Evolutionary conservation across 2,888 invertebrate species (phyloP).

Genomic region (Nomada hirtipes): DNA sequence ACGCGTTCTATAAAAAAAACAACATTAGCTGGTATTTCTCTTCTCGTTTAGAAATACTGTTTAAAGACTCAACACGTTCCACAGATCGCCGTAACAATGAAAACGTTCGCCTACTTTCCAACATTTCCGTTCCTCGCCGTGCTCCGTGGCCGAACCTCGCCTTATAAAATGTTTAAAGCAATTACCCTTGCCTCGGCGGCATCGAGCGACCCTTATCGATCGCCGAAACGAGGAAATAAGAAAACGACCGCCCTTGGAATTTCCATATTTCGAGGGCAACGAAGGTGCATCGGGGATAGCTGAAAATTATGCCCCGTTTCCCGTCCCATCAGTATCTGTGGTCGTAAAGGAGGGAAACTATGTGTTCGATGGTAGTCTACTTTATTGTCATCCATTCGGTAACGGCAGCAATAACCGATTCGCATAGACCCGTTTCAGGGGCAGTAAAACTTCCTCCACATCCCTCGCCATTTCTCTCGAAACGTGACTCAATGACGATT

Average conservation of each 20-base stretch:
- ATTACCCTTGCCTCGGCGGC: slow-evolving; percentile 22
- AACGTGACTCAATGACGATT: not conserved
- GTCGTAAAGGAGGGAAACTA: slow-evolving; percentile 9
- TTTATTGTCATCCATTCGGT: not conserved
- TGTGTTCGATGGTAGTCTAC: not conserved
- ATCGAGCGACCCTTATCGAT: slow-evolving; percentile 52
- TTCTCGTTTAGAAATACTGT: not conserved
- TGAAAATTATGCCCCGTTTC: slow-evolving; percentile 58
- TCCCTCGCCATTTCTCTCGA: not conserved
- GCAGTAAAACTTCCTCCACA: not conserved
- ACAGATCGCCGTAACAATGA: slow-evolving; percentile 44
- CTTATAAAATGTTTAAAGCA: slow-evolving; percentile 49
- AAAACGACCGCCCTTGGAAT: slow-evolving; percentile 64
- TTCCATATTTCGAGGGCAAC: slow-evolving; percentile 62
- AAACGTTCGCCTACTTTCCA: slow-evolving; percentile 40
- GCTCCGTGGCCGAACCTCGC: not conserved
- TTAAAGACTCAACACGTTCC: too few species aligned
- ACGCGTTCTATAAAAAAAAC: not conserved
- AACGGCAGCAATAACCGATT: not conserved
- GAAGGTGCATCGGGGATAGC: slow-evolving; percentile 41
- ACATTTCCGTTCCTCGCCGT: slow-evolving; percentile 5
- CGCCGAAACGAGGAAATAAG: slow-evolving; percentile 54
- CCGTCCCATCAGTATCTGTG: not conserved
- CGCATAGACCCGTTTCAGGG: not conserved
- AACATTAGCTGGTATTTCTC: not conserved